Percentiles rank a stretch among this genome's conserved stretches.
phyloP scores from a whole-genome alignment of 2,888 invertebrate species.

The Himalopsyche japonica region DNA sequence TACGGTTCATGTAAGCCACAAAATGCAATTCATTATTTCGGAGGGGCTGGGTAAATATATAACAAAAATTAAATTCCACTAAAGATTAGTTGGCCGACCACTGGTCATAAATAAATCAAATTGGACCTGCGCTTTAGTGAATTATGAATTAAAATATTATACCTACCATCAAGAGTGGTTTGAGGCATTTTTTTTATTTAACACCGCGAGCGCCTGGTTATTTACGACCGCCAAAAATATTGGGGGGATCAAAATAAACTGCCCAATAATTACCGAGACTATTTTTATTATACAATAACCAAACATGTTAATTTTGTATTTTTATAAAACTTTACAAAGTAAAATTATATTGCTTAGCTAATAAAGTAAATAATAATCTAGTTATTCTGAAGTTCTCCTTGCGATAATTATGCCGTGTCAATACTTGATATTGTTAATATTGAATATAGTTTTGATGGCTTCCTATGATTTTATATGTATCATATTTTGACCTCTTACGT shows the following conservation, averaged over 20 bases:
- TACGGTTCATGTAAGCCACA: not conserved
- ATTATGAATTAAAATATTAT: slow-evolving; percentile 34
- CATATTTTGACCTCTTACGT: too few species aligned
- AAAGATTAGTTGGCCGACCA: slow-evolving; percentile 56
- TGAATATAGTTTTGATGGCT: too few species aligned
- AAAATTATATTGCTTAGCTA: too few species aligned
- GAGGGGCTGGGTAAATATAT: slow-evolving; percentile 55
- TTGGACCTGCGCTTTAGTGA: slow-evolving; percentile 45
- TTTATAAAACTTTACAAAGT: too few species aligned
- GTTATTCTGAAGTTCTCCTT: too few species aligned
- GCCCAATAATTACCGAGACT: not conserved
- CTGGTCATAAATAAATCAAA: slow-evolving; percentile 59
- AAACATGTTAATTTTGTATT: too few species aligned
- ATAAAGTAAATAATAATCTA: too few species aligned
- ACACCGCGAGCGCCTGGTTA: slow-evolving; percentile 20
- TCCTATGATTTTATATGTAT: too few species aligned
- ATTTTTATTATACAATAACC: not conserved
- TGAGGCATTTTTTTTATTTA: slow-evolving; percentile 24
- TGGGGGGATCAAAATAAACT: not conserved
- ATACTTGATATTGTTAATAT: too few species aligned
- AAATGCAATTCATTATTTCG: not conserved
- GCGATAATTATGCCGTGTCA: too few species aligned
- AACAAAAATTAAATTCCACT: slow-evolving; percentile 57
- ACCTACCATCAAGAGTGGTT: slow-evolving; percentile 11
- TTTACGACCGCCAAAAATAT: slow-evolving; percentile 6